Base-by-base conservation (phyloP, 2,113 vertebrate genomes). In the Pitta sordida region DNA sequence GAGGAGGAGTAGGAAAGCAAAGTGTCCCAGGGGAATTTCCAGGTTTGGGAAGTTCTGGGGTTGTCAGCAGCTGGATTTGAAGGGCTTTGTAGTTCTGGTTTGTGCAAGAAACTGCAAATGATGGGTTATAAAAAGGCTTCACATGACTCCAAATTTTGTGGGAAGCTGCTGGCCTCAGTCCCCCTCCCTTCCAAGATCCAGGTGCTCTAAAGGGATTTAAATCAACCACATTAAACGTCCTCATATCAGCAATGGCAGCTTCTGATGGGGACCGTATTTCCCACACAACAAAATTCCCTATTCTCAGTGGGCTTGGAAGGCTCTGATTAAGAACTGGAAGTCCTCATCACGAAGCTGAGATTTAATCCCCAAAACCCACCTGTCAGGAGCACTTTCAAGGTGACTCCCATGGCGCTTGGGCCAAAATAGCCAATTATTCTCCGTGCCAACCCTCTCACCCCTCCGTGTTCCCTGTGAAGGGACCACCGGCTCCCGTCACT, bases 381-480 rank as follows among this genome's bases (percentile, higher is more conserved):
- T 19, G 32, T 46, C 30, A 12, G 59, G 26, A 27, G 74, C 4
- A 14, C 3, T 71, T 71, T 64, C 56, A 34, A 58, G 84, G 58
- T 19, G 41, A 13, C 19, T 83, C 86, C 83, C 75, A 52, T 64
- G 71, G 65, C 55, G 30, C 41, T 78, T 24, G 19, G 49, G 53
- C 34, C 37, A 60, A 74, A 94, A 51, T 15, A 86, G 30, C 11
- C 19, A 63, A 23, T 32, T 44, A 3, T 58, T 76, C 79, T 34
- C 71, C 6, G 0, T 43, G 69, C 37, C 49, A 48, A 36, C 26
- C 5, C 0, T 16, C 32, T 11, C 30, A 17, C 21, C 63, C 23
- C 29, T 74, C 39, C 3, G 0, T 8, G 6, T 44, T 51, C 32
- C 26, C 55, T 7, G 11, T 0, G 1, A 9, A 5, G 41, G 53